A percentile compares a stretch with the other conserved stretches of the same genome.
Evolutionary conservation across 2,113 vertebrate genomes (phyloP).

Genomic region (Delphinus delphis): DNA sequence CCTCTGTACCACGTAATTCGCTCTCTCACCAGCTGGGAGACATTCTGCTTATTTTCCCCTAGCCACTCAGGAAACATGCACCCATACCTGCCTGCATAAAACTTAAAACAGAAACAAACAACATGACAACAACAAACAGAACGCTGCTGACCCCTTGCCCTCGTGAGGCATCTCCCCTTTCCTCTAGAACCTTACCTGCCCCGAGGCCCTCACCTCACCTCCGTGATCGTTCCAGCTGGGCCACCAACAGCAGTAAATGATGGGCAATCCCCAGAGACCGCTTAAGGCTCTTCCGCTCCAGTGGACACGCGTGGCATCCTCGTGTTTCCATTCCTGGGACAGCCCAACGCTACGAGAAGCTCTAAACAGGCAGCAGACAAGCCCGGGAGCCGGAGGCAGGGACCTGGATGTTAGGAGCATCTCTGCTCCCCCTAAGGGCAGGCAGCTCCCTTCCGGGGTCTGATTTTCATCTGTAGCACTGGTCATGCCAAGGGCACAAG

Average conservation of each 20-base stretch:
- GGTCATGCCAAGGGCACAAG: neutral
- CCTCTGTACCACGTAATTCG: rapidly evolving
- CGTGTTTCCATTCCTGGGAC: neutral
- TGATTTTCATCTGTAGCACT: neutral
- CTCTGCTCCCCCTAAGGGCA: neutral
- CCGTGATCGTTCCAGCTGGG: neutral
- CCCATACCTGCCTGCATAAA: neutral
- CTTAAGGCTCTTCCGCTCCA: neutral
- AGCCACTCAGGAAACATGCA: neutral
- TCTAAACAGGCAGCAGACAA: neutral
- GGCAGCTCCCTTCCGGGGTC: neutral
- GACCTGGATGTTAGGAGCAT: neutral
- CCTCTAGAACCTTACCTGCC: neutral
- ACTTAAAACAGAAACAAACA: neutral
- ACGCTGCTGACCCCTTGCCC: neutral
- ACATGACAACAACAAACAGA: neutral
- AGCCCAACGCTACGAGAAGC: rapidly evolving
- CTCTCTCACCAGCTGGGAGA: neutral
- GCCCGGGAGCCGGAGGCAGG: neutral
- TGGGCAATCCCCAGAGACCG: neutral
- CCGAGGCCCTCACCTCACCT: neutral
- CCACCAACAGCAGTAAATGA: neutral
- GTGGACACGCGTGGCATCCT: neutral
- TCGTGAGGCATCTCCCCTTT: neutral
- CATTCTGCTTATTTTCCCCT: neutral